Conservation (phyloP, 2,888 invertebrate genomes). For the Stenoptilia bipunctidactyla region DNA sequence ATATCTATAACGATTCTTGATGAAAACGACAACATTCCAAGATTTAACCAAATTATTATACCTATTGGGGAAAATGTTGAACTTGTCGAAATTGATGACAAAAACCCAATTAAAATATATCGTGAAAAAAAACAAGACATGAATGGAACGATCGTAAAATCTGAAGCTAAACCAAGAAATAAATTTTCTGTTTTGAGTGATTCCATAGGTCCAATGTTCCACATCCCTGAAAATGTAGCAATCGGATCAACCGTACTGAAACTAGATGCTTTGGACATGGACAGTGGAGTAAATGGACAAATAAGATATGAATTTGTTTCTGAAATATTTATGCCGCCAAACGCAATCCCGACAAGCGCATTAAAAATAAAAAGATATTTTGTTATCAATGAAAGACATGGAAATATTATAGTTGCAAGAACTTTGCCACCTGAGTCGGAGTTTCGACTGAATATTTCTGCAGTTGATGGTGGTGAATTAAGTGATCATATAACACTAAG, state of each 20-base stretch:
- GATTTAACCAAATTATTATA: slow-evolving; percentile 78
- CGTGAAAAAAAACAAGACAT: slow-evolving; percentile 43
- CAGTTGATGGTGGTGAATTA: slow-evolving; percentile 81
- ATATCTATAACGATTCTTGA: slow-evolving; percentile 80
- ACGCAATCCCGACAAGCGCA: slow-evolving; percentile 42
- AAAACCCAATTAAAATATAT: slow-evolving; percentile 55
- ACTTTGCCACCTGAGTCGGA: slow-evolving; percentile 81
- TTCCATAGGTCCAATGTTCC: slow-evolving; percentile 71
- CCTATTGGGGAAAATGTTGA: slow-evolving; percentile 77
- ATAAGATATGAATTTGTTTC: slow-evolving; percentile 79
- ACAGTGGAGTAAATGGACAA: slow-evolving; percentile 77
- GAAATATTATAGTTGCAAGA: slow-evolving; percentile 80
- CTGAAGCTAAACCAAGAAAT: slow-evolving; percentile 45
- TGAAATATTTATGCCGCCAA: slow-evolving; percentile 75
- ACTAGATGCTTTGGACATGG: slow-evolving; percentile 79
- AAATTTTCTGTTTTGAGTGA: slow-evolving; percentile 40
- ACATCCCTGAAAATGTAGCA: slow-evolving; percentile 79
- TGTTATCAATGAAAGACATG: slow-evolving; percentile 80
- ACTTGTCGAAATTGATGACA: slow-evolving; percentile 74
- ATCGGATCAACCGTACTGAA: slow-evolving; percentile 79
- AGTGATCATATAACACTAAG: slow-evolving; percentile 78
- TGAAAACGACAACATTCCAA: slow-evolving; percentile 85
- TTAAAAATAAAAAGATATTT: slow-evolving; percentile 76
- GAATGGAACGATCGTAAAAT: slow-evolving; percentile 32
- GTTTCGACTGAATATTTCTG: slow-evolving; percentile 81